Base-by-base conservation (phyloP, 2,888 invertebrate genomes). In the Desoria tigrina region DNA sequence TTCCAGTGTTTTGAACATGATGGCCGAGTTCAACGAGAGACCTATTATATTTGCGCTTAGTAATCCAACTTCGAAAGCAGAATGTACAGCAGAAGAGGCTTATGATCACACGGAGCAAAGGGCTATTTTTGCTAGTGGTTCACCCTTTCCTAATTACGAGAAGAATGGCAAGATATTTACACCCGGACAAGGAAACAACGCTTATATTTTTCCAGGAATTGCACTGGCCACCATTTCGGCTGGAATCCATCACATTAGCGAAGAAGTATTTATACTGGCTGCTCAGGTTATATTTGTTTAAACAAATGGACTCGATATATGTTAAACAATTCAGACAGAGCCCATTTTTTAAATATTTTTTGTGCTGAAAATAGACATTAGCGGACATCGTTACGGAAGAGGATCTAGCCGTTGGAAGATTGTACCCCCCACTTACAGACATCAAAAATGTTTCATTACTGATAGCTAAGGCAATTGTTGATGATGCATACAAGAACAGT, bases 11-110 rank as follows among this genome's bases (percentile, higher is more conserved):
- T 84, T 99, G 62, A 65, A 45, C 6, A 18, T 37, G 24, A 58
- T 58, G 58, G 45, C 58, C 2, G 58, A 58, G 45, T 58, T 58
- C 14, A 58, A 58, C 18, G 86, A 88, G 24, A 84, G 85, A 61
- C 99, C 99, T 1, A 88, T 99, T 69, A 92, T 99, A 77, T 99
- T 99, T 81, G 98, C 99, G 14, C 86, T 99, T 54, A 97, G 97
- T 79, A 99, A 99, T 84, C 99, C 99, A 61, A 99, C 99, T 61
- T 87, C 88, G 81, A 96, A 96, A 83, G 95, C 99, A 0, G 99
- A 99, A 82, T 99, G 99, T 80, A 98, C 99, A n/a, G 99, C 99
- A n/a, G 93, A 95, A 80, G 86, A 94, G 77, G 98, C 97, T 2
- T 99, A 97, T 82, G 85, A 81, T 45, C 82, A 88, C 78, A 95